Base-by-base conservation (phyloP, 92 coral and sea anemone genomes). In the Parazoanthus darwini region DNA sequence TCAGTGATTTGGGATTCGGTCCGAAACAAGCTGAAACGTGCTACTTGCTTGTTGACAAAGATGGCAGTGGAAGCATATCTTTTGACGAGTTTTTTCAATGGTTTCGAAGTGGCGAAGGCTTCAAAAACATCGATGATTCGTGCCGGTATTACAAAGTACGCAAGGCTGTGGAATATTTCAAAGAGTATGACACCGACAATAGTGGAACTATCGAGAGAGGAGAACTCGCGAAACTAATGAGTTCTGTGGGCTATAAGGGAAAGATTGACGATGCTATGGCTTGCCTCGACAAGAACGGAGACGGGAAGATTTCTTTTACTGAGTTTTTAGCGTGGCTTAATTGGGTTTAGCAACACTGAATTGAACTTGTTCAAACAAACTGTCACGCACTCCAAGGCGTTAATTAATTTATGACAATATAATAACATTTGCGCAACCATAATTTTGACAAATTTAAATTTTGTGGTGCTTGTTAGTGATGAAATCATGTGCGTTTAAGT, bases 321-420 rank as follows among this genome's bases (percentile, higher is more conserved):
- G 98, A 96, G 88, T 95, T 96, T 79, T 86, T 96, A 54, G 90
- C 89, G 37, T 96, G 96, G 95, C 92, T 95, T 44, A 94, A 95
- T 78, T 91, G 90, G 91, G 72, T 89, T 29, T 70, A 26, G 38
- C 42, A 48, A 29, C 33, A 25, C 16, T 48, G 59, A 78, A 48
- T 7, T 73, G 22, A 71, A 15, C 16, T 73, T 16, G 20, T 10
- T 8, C 18, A 73, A 78, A 39, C 59, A 54, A 46, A 79, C 67
- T 10, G 82, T 46, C 82, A 79, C 82, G 63, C 82, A 79, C 65
- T 9, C 39, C 59, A 54, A 54, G 59, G 59, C 14, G 59, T 54
- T 54, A 54, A 54, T 54, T 54, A 54, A 54, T 54, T 54, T 13
- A 13, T 54, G 20, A 54, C 59, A 54, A 20, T 54, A 13, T 54